Evolutionary conservation across 1,140 invertebrate genomes (phyloP).

Genomic region (Ericerus pela): DNA sequence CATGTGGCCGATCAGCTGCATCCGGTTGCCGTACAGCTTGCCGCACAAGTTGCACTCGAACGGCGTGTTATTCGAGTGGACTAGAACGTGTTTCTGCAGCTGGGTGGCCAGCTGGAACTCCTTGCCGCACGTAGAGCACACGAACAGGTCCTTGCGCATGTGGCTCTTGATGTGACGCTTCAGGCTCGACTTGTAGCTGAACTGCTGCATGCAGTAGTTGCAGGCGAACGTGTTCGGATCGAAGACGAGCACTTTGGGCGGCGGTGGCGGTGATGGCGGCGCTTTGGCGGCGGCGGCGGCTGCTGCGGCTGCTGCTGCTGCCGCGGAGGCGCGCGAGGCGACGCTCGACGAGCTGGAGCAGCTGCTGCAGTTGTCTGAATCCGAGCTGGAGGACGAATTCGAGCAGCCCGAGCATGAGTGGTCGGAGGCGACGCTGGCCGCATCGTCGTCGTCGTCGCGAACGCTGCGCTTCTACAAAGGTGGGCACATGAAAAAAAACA

Average conservation of each 20-base stretch:
- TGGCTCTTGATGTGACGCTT: conserved; percentile 6
- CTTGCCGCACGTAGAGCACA: conserved; percentile 17
- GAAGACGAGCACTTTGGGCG: not conserved
- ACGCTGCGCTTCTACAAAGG: too few species aligned
- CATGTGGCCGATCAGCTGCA: conserved; percentile 19
- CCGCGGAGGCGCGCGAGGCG: not conserved
- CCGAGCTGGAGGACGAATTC: not conserved
- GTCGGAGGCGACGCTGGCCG: not conserved
- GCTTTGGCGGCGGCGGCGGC: not conserved
- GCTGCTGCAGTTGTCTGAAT: not conserved
- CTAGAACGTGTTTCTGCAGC: conserved; percentile 17
- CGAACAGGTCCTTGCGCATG: conserved; percentile 8
- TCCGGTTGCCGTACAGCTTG: conserved; percentile 18
- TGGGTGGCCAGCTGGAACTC: conserved; percentile 12
- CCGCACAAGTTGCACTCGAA: conserved; percentile 18
- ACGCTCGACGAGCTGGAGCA: conserved; percentile 3
- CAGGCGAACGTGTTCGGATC: not conserved
- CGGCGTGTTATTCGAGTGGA: conserved; percentile 15
- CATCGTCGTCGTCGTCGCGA: not conserved
- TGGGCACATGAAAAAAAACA: too few species aligned
- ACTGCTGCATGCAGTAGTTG: conserved; percentile 6
- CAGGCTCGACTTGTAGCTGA: conserved; percentile 4
- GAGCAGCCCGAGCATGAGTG: conserved; percentile 1
- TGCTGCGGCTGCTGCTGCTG: not conserved
- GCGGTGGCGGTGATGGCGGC: not conserved